A percentile compares a stretch with the other conserved stretches of the same genome.
Conservation (phyloP, 2,797 vertebrate species). For the Coregonus sp. region DNA sequence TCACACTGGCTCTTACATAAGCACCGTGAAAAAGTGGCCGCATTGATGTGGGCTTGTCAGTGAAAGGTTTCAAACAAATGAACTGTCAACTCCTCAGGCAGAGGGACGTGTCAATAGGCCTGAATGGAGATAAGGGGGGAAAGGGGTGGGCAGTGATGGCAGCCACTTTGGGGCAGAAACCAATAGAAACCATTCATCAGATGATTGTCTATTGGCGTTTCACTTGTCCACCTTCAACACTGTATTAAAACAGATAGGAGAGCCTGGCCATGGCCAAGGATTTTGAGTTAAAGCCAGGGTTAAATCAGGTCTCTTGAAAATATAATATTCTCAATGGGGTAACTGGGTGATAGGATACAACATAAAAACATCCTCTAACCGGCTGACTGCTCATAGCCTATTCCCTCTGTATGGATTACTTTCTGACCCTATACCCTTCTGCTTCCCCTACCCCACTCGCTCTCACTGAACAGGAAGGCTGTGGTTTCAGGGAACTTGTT, state of each 20-base stretch:
- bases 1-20: constrained; percentile 10
- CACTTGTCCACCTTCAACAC: constrained; percentile 9
- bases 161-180: constrained; percentile 15
- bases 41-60: constrained; percentile 42
- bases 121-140: constrained; percentile 47
- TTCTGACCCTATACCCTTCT: neutral
- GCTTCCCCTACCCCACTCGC: neutral
- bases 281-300: neutral
- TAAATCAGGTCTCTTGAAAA: neutral
- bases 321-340: neutral
- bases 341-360: neutral
- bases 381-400: neutral
- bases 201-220: constrained; percentile 3
- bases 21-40: constrained; percentile 12
- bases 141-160: constrained; percentile 23
- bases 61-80: constrained; percentile 57
- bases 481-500: constrained; percentile 18
- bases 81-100: constrained; percentile 48
- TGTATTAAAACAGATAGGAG: neutral
- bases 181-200: constrained; percentile 14
- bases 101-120: constrained; percentile 53
- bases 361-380: neutral
- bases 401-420: neutral
- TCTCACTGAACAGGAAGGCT: constrained; percentile 34
- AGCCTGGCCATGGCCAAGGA: neutral